Base-by-base conservation (phyloP, 2,888 invertebrate species). In the Lasioglossum figueresi region DNA sequence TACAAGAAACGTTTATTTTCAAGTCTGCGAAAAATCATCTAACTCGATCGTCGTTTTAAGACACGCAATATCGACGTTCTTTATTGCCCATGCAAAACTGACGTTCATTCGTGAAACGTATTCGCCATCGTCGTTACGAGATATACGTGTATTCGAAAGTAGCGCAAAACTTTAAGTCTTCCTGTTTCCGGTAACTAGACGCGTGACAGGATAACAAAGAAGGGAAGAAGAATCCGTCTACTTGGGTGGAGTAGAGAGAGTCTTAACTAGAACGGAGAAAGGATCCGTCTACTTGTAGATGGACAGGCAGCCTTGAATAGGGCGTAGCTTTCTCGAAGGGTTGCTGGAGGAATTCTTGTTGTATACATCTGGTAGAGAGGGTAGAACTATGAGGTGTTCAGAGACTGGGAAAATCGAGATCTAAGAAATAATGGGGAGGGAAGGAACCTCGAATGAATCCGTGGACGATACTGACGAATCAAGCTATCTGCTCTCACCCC, bases 311-410 rank as follows among this genome's bases (percentile, higher is more conserved):
- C 37, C 23, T 34, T 34, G 23, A 68, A 68, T 68, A 68, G 66
- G 23, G 66, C 34, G 66, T 23, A 68, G 37, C 34, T 31, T 34
- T 19, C 34, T 37, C 59, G 59, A 68, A 68, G 66, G 66, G 66
- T 8, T 68, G 66, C 19, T 19, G 31, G 37, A 19, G 6, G 34
- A 37, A 37, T 68, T 68, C 66, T 68, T 68, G 48, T 19, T 48
- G 31, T 68, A 10, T 68, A 34, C 19, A 31, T 37, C 19, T 8
- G 66, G n/a, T 19, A 19, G 27, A n/a, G 31, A 37, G 66, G 66
- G 66, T 37, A 68, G 23, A 68, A 4, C 66, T 68, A 68, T 34
- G 37, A 68, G 66, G 37, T 68, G 37, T 68, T 37, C 66, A 37
- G 37, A 37, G 23, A 37, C 10, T 23, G 19, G 31, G 66, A 68